Evolutionary conservation across 2,888 invertebrate genomes (phyloP).

Genomic region (Ochropleura plecta): DNA sequence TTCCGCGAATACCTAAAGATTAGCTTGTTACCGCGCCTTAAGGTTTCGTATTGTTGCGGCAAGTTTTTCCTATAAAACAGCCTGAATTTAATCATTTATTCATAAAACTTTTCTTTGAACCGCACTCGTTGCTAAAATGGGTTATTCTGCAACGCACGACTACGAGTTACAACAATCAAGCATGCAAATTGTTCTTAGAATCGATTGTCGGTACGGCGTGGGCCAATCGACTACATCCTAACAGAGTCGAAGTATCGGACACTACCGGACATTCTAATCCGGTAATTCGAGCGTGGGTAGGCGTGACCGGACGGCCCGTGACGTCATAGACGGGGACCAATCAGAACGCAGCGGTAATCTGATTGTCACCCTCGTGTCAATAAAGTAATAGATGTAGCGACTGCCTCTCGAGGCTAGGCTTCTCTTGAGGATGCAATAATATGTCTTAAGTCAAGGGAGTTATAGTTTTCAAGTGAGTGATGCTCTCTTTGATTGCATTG

Average conservation of each 20-base stretch:
- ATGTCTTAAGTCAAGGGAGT: constrained; percentile 33
- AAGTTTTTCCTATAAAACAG: neutral
- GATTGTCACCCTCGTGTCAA: constrained; percentile 82
- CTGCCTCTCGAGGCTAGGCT: constrained; percentile 21
- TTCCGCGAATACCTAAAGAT: no score
- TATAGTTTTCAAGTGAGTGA: constrained; percentile 12
- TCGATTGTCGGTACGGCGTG: constrained; percentile 44
- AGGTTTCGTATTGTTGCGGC: neutral
- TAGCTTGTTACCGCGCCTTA: no score
- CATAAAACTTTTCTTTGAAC: constrained; percentile 10
- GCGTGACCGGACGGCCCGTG: constrained; percentile 81
- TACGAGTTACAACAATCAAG: constrained; percentile 42
- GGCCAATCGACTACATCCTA: constrained; percentile 60
- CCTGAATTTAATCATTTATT: neutral
- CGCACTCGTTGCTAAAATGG: constrained; percentile 26
- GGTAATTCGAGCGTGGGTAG: constrained; percentile 75
- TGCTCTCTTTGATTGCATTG: constrained; percentile 3
- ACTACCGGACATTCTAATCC: constrained; percentile 80
- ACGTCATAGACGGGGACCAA: constrained; percentile 84
- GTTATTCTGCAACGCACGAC: constrained; percentile 41
- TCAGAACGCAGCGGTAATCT: constrained; percentile 75
- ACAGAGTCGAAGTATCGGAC: constrained; percentile 47
- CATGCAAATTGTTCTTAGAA: constrained; percentile 62
- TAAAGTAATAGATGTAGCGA: constrained; percentile 58
- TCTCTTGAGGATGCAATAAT: constrained; percentile 24